Percentiles rank a stretch among this genome's conserved stretches.
Evolutionary conservation across 2,888 invertebrate genomes (phyloP).

Genomic region (Dione juno): DNA sequence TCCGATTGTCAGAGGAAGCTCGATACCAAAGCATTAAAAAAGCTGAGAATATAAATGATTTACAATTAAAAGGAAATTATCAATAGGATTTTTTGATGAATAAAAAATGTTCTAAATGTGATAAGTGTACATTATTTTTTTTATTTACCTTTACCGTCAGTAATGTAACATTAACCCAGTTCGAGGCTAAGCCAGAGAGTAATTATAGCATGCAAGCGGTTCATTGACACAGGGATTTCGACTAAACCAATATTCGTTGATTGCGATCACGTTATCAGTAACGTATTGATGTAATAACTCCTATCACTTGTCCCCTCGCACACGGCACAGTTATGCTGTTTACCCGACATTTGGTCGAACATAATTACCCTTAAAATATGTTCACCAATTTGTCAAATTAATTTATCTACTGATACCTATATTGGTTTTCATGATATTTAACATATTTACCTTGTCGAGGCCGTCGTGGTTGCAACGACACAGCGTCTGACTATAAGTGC

Average conservation of each 20-base stretch:
- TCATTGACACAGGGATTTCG: conserved; percentile 65
- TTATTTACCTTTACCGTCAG: background rate
- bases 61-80: too few species aligned
- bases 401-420: conserved; percentile 43
- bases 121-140: background rate
- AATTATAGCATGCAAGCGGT: conserved; percentile 47
- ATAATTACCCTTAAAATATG: conserved; percentile 42
- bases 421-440: conserved; percentile 34
- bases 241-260: conserved; percentile 70
- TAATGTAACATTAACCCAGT: conserved; percentile 34
- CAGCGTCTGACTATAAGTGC: too few species aligned
- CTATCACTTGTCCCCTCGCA: conserved; percentile 62
- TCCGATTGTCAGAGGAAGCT: too few species aligned
- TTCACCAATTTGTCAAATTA: conserved; percentile 33
- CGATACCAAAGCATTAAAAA: too few species aligned
- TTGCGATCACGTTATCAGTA: conserved; percentile 70
- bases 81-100: too few species aligned
- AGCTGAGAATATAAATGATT: too few species aligned
- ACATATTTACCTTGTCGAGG: too few species aligned
- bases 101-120: background rate
- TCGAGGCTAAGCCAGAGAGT: conserved; percentile 30
- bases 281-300: conserved; percentile 74
- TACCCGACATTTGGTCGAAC: conserved; percentile 50
- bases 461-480: too few species aligned
- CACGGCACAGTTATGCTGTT: conserved; percentile 48